A percentile compares a stretch with the other conserved stretches of the same genome.
Evolutionary conservation across 2,113 vertebrate genomes (phyloP).

Genomic region (Psilopsiagon aymara): DNA sequence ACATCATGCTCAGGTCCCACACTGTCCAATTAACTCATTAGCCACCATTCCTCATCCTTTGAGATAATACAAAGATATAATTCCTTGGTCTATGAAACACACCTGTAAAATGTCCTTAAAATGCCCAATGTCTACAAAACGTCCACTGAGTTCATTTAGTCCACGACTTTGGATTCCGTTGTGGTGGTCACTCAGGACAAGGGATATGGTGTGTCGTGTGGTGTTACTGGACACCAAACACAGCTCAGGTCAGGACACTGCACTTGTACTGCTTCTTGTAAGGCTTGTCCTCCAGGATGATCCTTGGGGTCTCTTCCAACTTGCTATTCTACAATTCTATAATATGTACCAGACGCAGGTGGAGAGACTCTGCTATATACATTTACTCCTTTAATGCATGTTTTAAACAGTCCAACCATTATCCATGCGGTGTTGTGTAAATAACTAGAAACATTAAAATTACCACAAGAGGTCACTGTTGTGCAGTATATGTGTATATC

Average conservation of each 20-base stretch:
- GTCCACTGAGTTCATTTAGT: background rate
- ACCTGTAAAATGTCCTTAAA: background rate
- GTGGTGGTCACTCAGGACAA: background rate
- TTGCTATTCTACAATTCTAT: background rate
- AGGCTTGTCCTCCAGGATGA: background rate
- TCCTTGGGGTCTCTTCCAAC: background rate
- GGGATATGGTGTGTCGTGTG: background rate
- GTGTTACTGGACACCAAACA: background rate
- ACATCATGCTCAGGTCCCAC: background rate
- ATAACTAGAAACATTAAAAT: background rate
- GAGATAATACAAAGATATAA: background rate
- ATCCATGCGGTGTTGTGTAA: background rate
- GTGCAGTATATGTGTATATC: background rate
- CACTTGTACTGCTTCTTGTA: background rate
- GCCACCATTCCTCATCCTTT: background rate
- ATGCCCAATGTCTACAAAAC: background rate
- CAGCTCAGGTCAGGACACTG: background rate
- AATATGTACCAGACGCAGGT: background rate
- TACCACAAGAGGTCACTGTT: slow-evolving; percentile 54
- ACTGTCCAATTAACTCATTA: background rate
- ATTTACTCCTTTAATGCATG: background rate
- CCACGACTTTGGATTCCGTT: background rate
- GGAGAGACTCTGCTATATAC: background rate
- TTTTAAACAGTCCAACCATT: background rate
- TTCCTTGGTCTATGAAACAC: background rate